phyloP scores from a whole-genome alignment of 2,888 invertebrate genomes.

The Brachylomia viminalis region DNA sequence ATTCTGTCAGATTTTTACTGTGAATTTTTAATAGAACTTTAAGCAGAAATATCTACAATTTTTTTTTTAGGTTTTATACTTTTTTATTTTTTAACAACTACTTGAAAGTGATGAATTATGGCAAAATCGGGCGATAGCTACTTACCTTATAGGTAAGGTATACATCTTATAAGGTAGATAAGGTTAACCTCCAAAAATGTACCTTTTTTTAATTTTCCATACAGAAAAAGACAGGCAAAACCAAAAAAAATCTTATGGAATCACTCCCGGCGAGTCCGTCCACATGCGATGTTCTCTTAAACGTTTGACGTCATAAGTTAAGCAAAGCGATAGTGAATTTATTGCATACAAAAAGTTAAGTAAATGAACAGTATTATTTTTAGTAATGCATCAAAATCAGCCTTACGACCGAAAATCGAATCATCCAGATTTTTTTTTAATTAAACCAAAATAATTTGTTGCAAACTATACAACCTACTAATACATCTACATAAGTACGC shows the following conservation, averaged over 20 bases:
- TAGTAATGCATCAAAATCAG: background rate
- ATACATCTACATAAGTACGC: too few relatives aligned
- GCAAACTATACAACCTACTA: background rate
- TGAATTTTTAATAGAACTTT: background rate
- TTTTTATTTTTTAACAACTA: background rate
- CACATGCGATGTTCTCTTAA: background rate
- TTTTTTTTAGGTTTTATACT: background rate
- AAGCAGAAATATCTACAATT: background rate
- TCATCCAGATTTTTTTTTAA: too few relatives aligned
- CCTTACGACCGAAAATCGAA: background rate
- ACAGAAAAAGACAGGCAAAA: background rate
- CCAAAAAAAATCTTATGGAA: background rate
- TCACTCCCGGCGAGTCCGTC: background rate
- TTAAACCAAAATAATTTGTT: fast-evolving
- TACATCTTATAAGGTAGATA: background rate
- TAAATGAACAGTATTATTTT: background rate
- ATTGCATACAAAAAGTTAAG: background rate
- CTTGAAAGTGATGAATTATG: background rate
- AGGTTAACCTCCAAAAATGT: background rate
- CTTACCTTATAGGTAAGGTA: background rate
- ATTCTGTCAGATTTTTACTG: background rate
- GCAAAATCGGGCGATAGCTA: background rate
- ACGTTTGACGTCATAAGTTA: background rate
- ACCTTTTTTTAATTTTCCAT: background rate
- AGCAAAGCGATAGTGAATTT: background rate